Conservation (phyloP, 2,888 invertebrate species). For the Meiosimyza platycephala region DNA sequence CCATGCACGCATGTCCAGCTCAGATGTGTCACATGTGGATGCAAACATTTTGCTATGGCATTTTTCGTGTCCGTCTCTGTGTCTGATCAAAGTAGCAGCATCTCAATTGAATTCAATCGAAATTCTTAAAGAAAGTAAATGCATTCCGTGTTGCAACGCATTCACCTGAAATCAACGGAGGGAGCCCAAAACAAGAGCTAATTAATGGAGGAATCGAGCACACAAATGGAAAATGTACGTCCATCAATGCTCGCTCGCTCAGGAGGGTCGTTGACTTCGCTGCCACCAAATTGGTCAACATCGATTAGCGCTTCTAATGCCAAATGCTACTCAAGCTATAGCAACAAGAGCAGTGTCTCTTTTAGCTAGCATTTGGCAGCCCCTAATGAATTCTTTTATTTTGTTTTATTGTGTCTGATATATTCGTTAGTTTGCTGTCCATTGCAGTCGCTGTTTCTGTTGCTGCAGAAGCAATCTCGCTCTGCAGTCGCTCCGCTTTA, state of each 20-base stretch:
- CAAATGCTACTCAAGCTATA: neutral
- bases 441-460: slow-evolving; percentile 17
- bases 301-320: slow-evolving; percentile 9
- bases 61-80: neutral
- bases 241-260: slow-evolving; percentile 13
- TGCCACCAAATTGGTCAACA: slow-evolving; percentile 24
- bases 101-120: slow-evolving; percentile 7
- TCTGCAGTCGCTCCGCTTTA: slow-evolving; percentile 49
- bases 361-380: neutral
- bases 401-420: neutral
- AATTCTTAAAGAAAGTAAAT: slow-evolving; percentile 9
- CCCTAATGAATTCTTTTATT: neutral
- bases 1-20: too few relatives aligned
- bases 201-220: slow-evolving; percentile 19
- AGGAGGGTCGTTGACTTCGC: slow-evolving; percentile 18
- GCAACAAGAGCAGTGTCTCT: neutral
- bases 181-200: slow-evolving; percentile 24
- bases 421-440: slow-evolving; percentile 17
- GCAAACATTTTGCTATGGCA: neutral
- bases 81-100: neutral
- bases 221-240: slow-evolving; percentile 25
- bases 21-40: too few relatives aligned
- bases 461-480: slow-evolving; percentile 36
- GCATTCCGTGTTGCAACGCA: neutral
- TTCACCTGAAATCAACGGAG: slow-evolving; percentile 2